Evolutionary conservation across 2,888 invertebrate genomes (phyloP).

Genomic region (Cylindroiulus punctatus): DNA sequence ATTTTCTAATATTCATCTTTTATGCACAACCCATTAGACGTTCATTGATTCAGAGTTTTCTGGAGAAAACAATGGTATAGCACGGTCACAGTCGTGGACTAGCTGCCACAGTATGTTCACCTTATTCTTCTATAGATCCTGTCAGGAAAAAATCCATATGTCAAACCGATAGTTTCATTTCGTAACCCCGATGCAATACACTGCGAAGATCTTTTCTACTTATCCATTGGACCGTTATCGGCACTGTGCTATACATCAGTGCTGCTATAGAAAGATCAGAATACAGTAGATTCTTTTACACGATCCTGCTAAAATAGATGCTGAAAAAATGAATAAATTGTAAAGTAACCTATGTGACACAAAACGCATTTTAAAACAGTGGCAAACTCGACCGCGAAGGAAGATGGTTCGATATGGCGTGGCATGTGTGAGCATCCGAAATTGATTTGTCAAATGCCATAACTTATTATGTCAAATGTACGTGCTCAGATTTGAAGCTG

Average conservation of each 20-base stretch:
- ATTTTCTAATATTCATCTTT: no score
- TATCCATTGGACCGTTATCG: background rate
- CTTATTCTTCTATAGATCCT: background rate
- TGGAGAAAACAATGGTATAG: no score
- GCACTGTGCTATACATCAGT: background rate
- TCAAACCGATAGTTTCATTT: background rate
- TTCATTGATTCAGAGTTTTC: no score
- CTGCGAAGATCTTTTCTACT: no score
- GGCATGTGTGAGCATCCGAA: background rate
- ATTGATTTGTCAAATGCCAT: conserved; percentile 30
- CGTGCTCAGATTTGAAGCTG: conserved; percentile 19
- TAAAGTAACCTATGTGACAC: conserved; percentile 25
- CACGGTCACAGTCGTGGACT: background rate
- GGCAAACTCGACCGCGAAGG: background rate
- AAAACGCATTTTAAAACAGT: conserved; percentile 17
- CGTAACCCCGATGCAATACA: background rate
- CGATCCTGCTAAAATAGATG: background rate
- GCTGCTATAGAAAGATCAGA: no score
- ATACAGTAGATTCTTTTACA: background rate
- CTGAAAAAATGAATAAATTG: background rate
- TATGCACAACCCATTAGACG: no score
- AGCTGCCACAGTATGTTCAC: background rate
- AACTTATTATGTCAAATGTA: background rate
- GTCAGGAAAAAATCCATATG: background rate
- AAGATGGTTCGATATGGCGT: background rate